phyloP scores from a whole-genome alignment of 2,888 invertebrate genomes.

The Synanthedon tipuliformis region DNA sequence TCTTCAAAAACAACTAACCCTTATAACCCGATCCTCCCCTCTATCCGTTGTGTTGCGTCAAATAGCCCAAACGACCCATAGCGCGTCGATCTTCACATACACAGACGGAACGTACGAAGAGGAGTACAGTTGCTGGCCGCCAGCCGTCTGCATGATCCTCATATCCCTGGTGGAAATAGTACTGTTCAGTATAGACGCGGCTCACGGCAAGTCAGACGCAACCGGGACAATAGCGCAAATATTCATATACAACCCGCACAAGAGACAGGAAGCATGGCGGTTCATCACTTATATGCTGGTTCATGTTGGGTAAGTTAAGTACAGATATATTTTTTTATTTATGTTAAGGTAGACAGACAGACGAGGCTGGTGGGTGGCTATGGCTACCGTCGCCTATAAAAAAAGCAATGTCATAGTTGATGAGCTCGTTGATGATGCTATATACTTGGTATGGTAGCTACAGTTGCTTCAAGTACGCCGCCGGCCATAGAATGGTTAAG shows the following conservation, averaged over 20 bases:
- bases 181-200: slow-evolving; percentile 72
- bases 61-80: slow-evolving; percentile 24
- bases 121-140: slow-evolving; percentile 93
- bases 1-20: neutral
- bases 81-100: slow-evolving; percentile 52
- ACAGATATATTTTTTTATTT: too few species aligned
- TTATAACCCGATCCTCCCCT: slow-evolving; percentile 8
- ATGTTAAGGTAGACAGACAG: too few species aligned
- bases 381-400: too few species aligned
- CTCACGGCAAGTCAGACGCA: slow-evolving; percentile 52
- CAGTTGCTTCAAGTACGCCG: too few species aligned
- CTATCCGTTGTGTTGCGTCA: slow-evolving; percentile 33
- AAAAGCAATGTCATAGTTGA: too few species aligned
- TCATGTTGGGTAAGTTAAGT: slow-evolving; percentile 83
- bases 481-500: too few species aligned
- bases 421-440: too few species aligned
- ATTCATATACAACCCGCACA: slow-evolving; percentile 90
- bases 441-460: too few species aligned
- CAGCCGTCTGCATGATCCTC: slow-evolving; percentile 90
- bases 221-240: slow-evolving; percentile 83
- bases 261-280: slow-evolving; percentile 91
- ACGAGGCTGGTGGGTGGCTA: too few species aligned
- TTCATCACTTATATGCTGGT: slow-evolving; percentile 96
- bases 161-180: slow-evolving; percentile 90
- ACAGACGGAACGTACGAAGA: slow-evolving; percentile 87